Base-by-base conservation (phyloP, 2,113 vertebrate genomes). In the Apaloderma vittatum region DNA sequence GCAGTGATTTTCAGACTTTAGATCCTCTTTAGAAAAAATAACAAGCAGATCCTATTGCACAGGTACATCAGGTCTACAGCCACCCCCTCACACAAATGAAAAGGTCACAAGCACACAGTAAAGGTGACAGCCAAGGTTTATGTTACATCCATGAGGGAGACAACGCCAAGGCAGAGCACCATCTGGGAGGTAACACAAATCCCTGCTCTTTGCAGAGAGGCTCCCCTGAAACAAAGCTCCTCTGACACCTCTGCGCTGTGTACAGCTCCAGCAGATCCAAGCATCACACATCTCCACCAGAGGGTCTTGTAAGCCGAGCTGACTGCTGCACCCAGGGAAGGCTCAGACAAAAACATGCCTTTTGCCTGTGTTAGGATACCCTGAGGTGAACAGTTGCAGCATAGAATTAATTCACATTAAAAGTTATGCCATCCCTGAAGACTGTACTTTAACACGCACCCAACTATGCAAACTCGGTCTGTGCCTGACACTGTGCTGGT, bases 401-500 rank as follows among this genome's bases (percentile, higher is more conserved):
- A 46, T 0, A 62, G 24, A 70, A 90, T 34, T 52, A 74, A 85
- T 17, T 14, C 58, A 86, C 20, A 37, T 22, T 43, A 65, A 94
- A 85, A 81, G 34, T 43, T 1, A 70, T 20, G 11, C 22, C 24
- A 73, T 17, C 22, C 22, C 49, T 82, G 19, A 82, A 90, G 27
- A 62, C 0, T 48, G 32, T 22, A 62, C 8, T 52, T 81, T 1
- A 75, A 36, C 16, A 11, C 11, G 62, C 2, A 3, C 5, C 3
- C 8, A 24, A 1, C 9, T 40, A 26, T 3, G 27, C 46, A 43
- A 73, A 61, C 29, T 6, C 6, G 43, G 12, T 19, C 74, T 62
- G 4, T 0, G 5, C 27, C 45, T 1, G 0, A 65, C 8, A 37
- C 17, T 8, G 5, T 8, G 4, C 17, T 43, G 11, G 3, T 15